Evolutionary conservation across 2,113 vertebrate species (phyloP), one percentile per base, ranked within the genome.

Genomic region (Equus przewalskii): DNA sequence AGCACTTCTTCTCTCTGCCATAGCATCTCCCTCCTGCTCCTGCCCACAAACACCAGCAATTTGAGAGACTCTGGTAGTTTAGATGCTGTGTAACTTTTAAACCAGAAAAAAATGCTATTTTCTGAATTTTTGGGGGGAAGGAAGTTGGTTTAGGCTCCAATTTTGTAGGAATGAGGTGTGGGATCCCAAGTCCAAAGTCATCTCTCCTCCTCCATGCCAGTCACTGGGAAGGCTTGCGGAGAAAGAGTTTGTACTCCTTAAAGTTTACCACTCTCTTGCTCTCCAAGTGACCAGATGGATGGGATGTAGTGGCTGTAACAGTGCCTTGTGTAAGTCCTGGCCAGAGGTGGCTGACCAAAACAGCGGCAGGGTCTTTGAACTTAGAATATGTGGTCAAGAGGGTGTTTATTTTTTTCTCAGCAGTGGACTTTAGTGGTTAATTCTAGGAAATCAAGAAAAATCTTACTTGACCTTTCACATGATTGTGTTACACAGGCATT

Each of bases 401-500:
- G 79, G 44, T 0, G 0, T 90, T 72, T 84, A 28, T 56, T 86
- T 89, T n/a, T 81, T 44, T 54, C 36, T 83, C 12, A 60, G 36
- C 15, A 88, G 30, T 44, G 60, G 21, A 46, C 26, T 83, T 67
- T 79, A 67, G 41, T 26, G 22, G 0, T 78, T 30, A 86, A 78
- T 62, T 90, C 36, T n/a, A 64, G 44, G 72, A 83, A 83, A 94
- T 12, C 6, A 87, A 88, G 95, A 72, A 65, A 78, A 92, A 13
- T 4, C 16, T 78, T 58, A 49, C 10, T 64, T 90, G 11, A 64
- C 7, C 16, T 56, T 8, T 82, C 54, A 78, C 19, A 19, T 19
- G 36, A 86, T 58, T 92, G 16, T 84, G 12, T 75, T 60, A 73
- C 1, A 62, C 28, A 85, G 30, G 5, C 3, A 86, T 72, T 73